These are phyloP conservation scores for Eulemur rubriventer DNA, from an alignment of 2,797 vertebrate species.

Conservation along the genomic window DNA sequence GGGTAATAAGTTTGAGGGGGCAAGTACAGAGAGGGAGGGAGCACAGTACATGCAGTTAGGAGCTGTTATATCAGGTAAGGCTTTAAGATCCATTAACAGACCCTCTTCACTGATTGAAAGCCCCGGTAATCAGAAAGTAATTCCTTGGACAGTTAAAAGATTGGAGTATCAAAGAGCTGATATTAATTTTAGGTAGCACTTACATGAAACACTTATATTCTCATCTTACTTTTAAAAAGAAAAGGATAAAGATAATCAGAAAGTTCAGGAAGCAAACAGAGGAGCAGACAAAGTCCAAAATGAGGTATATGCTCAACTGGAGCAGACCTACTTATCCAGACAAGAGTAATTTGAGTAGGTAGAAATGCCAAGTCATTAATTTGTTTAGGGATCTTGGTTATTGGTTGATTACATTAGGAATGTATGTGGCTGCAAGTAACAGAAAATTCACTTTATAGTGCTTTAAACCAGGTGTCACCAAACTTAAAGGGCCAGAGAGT, in stretches of 20 bases:
- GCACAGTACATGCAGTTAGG: not conserved
- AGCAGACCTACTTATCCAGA: not conserved
- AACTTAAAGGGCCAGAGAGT: not conserved
- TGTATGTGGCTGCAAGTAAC: not conserved
- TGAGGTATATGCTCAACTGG: not conserved
- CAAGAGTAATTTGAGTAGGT: not conserved
- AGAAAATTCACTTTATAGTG: not conserved
- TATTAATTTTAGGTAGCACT: not conserved
- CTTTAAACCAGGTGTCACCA: not conserved
- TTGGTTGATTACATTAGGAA: slow-evolving; percentile 1
- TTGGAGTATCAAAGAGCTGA: not conserved
- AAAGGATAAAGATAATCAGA: not conserved
- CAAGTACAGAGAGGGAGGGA: not conserved
- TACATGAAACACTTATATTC: not conserved
- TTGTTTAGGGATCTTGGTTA: not conserved
- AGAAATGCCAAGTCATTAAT: not conserved
- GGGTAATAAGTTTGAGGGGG: not conserved
- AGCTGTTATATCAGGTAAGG: not conserved
- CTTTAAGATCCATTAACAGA: not conserved
- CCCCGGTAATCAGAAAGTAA: not conserved
- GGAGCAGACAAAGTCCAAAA: not conserved
- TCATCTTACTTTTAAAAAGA: not conserved
- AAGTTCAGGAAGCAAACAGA: not conserved
- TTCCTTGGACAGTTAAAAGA: not conserved
- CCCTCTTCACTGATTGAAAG: not conserved